phyloP scores from a whole-genome alignment of 92 coral and sea anemone genomes.

The Heliopora coerulea region DNA sequence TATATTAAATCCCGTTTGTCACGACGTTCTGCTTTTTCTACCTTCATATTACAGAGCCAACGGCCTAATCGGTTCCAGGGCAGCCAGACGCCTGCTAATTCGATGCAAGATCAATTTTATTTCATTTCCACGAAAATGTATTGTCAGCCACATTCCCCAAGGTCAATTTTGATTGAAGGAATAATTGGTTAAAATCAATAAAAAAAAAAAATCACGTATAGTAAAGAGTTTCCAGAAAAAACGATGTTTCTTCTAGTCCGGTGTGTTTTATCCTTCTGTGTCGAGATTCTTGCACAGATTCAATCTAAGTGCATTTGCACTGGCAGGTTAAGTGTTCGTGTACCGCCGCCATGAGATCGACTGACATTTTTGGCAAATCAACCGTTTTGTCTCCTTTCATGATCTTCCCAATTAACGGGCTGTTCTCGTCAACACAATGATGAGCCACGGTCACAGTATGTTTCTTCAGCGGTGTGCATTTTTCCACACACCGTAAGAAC shows the following conservation, averaged over 20 bases:
- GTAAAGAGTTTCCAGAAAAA: too few relatives aligned
- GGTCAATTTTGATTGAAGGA: neutral
- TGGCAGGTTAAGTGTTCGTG: slow-evolving; percentile 9
- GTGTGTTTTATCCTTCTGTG: neutral
- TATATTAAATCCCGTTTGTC: too few relatives aligned
- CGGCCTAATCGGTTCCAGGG: neutral
- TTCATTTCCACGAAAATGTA: slow-evolving; percentile 26
- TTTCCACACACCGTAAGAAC: neutral
- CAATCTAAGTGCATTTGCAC: slow-evolving; percentile 7
- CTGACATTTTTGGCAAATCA: slow-evolving; percentile 19
- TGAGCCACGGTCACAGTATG: neutral
- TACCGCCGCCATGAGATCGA: neutral
- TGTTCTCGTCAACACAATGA: slow-evolving; percentile 2
- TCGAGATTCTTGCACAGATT: neutral
- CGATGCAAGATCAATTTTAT: slow-evolving; percentile 26
- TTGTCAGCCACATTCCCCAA: slow-evolving; percentile 8
- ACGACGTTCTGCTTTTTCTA: too few relatives aligned
- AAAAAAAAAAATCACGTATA: too few relatives aligned
- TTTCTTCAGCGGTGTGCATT: neutral
- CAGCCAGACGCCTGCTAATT: too few relatives aligned
- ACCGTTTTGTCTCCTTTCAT: neutral
- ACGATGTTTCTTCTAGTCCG: too few relatives aligned
- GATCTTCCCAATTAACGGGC: neutral
- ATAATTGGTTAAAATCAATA: too few relatives aligned
- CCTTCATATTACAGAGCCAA: too few relatives aligned